A percentile compares a stretch with the other conserved stretches of the same genome.
Evolutionary conservation across 2,888 invertebrate genomes (phyloP).

Genomic region (Hydrotaea diabolus): DNA sequence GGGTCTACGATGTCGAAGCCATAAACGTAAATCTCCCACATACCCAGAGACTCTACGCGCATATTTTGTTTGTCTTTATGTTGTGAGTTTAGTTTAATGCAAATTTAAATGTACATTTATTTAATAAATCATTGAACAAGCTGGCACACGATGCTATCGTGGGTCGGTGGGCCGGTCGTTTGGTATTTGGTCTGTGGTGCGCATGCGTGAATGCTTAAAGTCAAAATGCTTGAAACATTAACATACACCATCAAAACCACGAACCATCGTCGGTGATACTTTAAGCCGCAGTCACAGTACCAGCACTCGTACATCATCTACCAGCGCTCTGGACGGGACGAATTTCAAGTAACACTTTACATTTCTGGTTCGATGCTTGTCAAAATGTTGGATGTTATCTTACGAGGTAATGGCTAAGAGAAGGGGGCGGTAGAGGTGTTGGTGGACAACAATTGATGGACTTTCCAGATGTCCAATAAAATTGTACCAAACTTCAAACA

Average conservation of each 20-base stretch:
- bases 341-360: not conserved
- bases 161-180: not conserved
- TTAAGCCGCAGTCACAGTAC: no score
- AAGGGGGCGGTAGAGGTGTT: not conserved
- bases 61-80: not conserved
- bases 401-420: not conserved
- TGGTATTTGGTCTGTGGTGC: not conserved
- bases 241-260: not conserved
- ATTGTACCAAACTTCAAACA: not conserved
- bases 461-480: not conserved
- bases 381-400: not conserved
- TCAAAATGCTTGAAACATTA: not conserved
- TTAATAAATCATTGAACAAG: slow-evolving; percentile 3
- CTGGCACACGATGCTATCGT: not conserved
- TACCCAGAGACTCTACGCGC: not conserved
- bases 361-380: not conserved
- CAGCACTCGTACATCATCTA: not conserved
- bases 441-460: not conserved
- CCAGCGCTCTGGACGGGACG: no score
- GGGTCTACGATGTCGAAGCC: not conserved
- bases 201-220: slow-evolving; percentile 3
- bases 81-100: not conserved
- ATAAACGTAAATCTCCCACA: not conserved
- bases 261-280: no score
- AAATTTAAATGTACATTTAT: slow-evolving; percentile 19